A percentile compares a stretch with the other conserved stretches of the same genome.
Conservation (phyloP, 1,140 invertebrate genomes). For the Cyphomyrmex costatus region DNA sequence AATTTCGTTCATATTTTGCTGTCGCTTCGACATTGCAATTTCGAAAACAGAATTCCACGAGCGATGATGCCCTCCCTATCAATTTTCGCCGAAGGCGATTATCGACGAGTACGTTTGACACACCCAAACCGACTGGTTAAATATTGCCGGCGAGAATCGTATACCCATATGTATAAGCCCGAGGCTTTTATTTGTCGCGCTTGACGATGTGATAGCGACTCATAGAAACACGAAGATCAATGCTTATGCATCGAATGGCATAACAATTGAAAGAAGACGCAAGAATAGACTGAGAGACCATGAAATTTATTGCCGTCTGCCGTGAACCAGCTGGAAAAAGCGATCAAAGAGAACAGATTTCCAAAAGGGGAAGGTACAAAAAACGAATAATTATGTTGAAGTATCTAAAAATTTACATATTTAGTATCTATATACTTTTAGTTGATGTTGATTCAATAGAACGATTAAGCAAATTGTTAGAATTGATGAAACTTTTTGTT, state of each 20-base stretch:
- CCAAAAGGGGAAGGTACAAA: neutral
- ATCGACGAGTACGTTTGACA: conserved; percentile 64
- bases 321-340: neutral
- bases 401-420: too few relatives aligned
- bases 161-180: neutral
- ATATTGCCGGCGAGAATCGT: conserved; percentile 58
- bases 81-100: conserved; percentile 57
- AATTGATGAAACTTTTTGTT: too few relatives aligned
- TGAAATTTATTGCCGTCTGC: conserved; percentile 49
- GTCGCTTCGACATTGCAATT: conserved; percentile 15
- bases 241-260: conserved; percentile 8
- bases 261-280: conserved; percentile 35
- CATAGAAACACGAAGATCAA: conserved; percentile 58
- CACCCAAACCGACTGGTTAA: conserved; percentile 52
- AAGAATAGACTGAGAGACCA: conserved; percentile 8
- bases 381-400: too few relatives aligned
- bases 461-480: too few relatives aligned
- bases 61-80: conserved; percentile 20
- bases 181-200: conserved; percentile 51
- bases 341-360: neutral
- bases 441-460: too few relatives aligned
- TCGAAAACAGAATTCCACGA: conserved; percentile 31
- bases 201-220: conserved; percentile 32
- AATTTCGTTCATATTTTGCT: conserved; percentile 32
- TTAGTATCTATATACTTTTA: too few relatives aligned